Percentiles rank a stretch among this genome's conserved stretches.
phyloP scores from a whole-genome alignment of 2,113 vertebrate genomes.

The Xiphophorus hellerii region DNA sequence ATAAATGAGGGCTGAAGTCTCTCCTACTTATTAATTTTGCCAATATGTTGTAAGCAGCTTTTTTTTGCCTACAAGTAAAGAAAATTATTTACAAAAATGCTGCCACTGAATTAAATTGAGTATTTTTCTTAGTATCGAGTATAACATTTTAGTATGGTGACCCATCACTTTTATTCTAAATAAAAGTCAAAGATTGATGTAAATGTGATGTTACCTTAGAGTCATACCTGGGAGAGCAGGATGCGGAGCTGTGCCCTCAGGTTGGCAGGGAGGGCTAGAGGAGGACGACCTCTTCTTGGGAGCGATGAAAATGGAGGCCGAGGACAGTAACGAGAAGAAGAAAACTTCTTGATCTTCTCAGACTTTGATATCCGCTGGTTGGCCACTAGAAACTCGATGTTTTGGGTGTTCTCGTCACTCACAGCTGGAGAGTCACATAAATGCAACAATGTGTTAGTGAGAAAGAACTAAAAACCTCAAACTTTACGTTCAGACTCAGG shows the following conservation, averaged over 20 bases:
- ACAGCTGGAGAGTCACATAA: slow-evolving; percentile 74
- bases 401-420: slow-evolving; percentile 83
- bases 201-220: not conserved
- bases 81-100: too few relatives aligned
- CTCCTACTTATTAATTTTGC: too few relatives aligned
- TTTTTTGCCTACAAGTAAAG: too few relatives aligned
- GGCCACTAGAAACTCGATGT: slow-evolving; percentile 84
- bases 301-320: slow-evolving; percentile 12
- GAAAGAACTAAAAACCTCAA: not conserved
- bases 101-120: too few relatives aligned
- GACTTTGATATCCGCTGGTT: slow-evolving; percentile 76
- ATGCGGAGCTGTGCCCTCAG: slow-evolving; percentile 86
- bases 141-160: too few relatives aligned
- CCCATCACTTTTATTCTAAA: not conserved
- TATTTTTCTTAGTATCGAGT: too few relatives aligned
- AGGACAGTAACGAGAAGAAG: not conserved
- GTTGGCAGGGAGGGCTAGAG: slow-evolving; percentile 76
- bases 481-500: not conserved
- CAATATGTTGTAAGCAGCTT: too few relatives aligned
- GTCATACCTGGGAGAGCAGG: slow-evolving; percentile 77
- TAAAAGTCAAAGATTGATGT: not conserved
- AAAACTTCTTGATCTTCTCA: slow-evolving; percentile 1
- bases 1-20: too few relatives aligned
- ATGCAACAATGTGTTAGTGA: not conserved
- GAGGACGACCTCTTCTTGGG: slow-evolving; percentile 69